These are phyloP conservation scores for Macrotus californicus DNA, from an alignment of 2,113 vertebrate species.

Conservation along the genomic window DNA sequence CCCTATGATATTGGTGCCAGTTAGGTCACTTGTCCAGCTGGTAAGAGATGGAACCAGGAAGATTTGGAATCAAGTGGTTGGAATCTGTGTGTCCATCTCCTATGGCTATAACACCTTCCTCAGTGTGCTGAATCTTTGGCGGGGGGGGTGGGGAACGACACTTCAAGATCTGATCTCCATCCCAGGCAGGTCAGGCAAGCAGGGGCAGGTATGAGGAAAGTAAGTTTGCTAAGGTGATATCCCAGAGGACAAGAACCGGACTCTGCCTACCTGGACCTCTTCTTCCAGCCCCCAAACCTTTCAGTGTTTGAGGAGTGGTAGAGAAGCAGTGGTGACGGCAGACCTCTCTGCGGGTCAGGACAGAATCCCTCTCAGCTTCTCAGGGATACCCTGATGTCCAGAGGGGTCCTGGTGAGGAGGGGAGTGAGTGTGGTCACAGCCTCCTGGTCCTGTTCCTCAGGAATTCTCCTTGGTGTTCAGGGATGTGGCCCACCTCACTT, in stretches of 20 bases:
- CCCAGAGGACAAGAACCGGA: neutral
- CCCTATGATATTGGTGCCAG: rapidly evolving
- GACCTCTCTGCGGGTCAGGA: rapidly evolving
- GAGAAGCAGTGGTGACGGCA: rapidly evolving
- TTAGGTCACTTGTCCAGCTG: neutral
- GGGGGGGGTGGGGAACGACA: no score
- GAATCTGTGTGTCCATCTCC: neutral
- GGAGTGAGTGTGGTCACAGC: neutral
- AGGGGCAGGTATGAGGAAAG: neutral
- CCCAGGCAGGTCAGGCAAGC: neutral
- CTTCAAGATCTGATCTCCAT: neutral
- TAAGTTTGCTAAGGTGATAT: neutral
- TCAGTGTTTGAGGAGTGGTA: neutral
- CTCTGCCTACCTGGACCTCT: neutral
- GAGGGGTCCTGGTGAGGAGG: neutral
- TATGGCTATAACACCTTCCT: neutral
- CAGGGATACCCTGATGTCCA: neutral
- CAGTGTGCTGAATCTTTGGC: rapidly evolving
- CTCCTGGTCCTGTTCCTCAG: neutral
- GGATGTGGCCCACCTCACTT: neutral
- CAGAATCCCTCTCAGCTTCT: no score
- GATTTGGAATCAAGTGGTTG: neutral
- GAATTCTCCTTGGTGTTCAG: neutral
- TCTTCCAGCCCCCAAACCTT: neutral
- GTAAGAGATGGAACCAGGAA: neutral